A percentile compares a stretch with the other conserved stretches of the same genome.
Conservation (phyloP, 2,797 vertebrate genomes). For the Artibeus jamaicensis region DNA sequence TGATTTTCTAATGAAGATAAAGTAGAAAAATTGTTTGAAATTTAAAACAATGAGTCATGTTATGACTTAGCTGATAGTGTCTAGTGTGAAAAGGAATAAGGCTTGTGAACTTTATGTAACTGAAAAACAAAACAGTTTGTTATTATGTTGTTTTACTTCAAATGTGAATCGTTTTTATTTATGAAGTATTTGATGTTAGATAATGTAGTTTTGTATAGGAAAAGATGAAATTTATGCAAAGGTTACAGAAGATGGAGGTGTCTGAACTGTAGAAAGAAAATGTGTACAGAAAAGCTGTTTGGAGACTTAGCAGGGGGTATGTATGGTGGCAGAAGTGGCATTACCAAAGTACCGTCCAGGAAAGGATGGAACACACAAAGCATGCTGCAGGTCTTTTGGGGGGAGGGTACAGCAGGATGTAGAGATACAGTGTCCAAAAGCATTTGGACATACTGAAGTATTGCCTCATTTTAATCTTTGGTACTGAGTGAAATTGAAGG, state of each 20-base stretch:
- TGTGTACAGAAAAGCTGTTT: not conserved
- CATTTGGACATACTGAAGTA: not conserved
- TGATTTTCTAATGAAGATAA: conserved; percentile 32
- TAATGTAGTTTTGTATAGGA: not conserved
- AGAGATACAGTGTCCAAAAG: not conserved
- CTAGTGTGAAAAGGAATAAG: not conserved
- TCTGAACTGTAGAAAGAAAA: not conserved
- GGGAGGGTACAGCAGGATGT: not conserved
- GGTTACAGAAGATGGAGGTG: not conserved
- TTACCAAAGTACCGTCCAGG: not conserved
- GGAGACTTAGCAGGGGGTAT: not conserved
- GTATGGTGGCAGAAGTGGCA: not conserved
- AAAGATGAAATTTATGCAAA: not conserved
- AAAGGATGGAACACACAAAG: not conserved
- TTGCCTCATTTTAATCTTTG: not conserved
- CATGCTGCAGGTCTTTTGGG: not conserved
- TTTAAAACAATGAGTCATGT: not conserved
- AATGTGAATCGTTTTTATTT: not conserved
- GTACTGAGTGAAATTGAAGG: not conserved
- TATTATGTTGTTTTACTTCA: conserved; percentile 10
- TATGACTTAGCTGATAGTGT: not conserved
- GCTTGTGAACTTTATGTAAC: not conserved
- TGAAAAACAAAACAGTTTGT: conserved; percentile 7
- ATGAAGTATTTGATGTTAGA: not conserved
- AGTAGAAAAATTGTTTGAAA: not conserved